Evolutionary conservation across 2,888 invertebrate genomes (phyloP).

Genomic region (Phortica magna): DNA sequence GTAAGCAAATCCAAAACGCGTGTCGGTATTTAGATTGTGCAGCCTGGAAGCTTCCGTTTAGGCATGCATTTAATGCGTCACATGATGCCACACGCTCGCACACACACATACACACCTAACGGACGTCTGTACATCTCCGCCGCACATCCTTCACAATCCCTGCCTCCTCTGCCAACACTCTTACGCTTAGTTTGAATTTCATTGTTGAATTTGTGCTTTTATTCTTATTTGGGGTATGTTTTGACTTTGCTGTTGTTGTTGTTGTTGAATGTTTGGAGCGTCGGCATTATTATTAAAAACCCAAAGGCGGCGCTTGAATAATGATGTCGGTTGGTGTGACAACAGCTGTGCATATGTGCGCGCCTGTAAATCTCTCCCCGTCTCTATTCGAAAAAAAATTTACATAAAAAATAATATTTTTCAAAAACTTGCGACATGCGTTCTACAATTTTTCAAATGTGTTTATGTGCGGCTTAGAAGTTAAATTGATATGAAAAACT

Average conservation of each 20-base stretch:
- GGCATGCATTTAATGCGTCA: conserved; percentile 35
- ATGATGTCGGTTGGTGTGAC: conserved; percentile 11
- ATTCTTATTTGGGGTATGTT: background rate
- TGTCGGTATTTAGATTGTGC: conserved; percentile 70
- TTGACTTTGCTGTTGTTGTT: background rate
- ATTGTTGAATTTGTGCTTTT: background rate
- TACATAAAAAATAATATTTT: conserved; percentile 28
- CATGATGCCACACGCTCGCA: conserved; percentile 25
- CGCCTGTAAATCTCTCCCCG: background rate
- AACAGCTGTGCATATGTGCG: conserved; percentile 20
- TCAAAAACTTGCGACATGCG: background rate
- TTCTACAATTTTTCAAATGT: conserved; percentile 26
- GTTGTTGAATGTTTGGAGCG: background rate
- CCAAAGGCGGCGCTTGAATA: conserved; percentile 18
- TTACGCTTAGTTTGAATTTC: background rate
- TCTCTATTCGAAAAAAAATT: conserved; percentile 5
- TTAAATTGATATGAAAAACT: background rate
- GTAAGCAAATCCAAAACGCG: conserved; percentile 61
- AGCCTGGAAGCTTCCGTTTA: conserved; percentile 59
- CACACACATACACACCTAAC: background rate
- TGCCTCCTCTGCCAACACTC: background rate
- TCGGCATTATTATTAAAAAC: conserved; percentile 14
- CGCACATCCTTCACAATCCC: background rate
- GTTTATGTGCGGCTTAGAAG: conserved; percentile 25
- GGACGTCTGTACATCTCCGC: background rate